Evolutionary conservation across 1,140 invertebrate genomes (phyloP).

Genomic region (Cherax quadricarinatus): DNA sequence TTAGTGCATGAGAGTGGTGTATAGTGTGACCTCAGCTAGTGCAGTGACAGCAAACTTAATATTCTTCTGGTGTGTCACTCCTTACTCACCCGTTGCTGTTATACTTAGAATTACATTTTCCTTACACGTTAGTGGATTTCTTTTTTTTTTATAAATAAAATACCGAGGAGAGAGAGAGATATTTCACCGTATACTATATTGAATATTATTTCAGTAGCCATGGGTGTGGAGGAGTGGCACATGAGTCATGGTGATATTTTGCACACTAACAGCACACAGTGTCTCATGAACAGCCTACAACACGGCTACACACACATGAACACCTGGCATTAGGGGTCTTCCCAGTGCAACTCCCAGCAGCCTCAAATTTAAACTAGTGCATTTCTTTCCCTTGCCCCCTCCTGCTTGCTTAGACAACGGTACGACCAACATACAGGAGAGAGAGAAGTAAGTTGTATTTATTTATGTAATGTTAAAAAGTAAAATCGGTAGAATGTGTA

Average conservation of each 20-base stretch:
- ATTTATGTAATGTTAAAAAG: background rate
- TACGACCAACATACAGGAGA: constrained; percentile 53
- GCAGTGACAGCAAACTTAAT: background rate
- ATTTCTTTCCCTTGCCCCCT: constrained; percentile 26
- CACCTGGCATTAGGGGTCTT: constrained; percentile 4
- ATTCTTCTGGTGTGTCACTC: background rate
- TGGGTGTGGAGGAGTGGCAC: background rate
- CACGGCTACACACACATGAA: background rate
- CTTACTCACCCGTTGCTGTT: background rate
- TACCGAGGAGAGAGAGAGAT: no score
- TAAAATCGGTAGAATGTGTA: background rate
- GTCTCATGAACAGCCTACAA: constrained; percentile 12
- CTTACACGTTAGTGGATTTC: no score
- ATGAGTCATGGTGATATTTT: constrained; percentile 1
- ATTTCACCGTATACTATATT: no score
- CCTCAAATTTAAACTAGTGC: constrained; percentile 33
- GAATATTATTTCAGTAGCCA: no score
- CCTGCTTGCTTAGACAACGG: constrained; percentile 65
- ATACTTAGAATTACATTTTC: no score
- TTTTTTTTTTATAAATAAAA: no score
- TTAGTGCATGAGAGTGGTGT: constrained; percentile 11
- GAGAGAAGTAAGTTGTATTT: constrained; percentile 64
- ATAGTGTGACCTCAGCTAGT: background rate
- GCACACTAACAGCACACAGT: constrained; percentile 30
- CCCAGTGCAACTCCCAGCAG: background rate